Conservation (phyloP, 2,888 invertebrate species). For the Tetranychus piercei region DNA sequence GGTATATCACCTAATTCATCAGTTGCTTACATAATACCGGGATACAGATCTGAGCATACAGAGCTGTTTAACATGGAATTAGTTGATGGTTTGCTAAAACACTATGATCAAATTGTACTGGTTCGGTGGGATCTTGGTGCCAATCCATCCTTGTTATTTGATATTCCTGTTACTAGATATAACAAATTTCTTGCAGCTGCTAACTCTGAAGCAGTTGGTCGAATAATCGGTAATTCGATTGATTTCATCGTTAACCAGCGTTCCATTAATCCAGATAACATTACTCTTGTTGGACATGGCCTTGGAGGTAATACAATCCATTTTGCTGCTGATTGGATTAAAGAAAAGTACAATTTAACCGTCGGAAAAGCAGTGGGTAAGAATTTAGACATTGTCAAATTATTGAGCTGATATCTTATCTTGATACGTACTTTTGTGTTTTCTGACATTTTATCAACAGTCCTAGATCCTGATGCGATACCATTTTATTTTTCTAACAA, state of each 20-base stretch:
- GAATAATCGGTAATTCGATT: neutral
- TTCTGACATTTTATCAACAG: neutral
- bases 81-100: neutral
- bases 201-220: neutral
- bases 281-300: neutral
- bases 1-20: neutral
- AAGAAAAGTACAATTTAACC: constrained; percentile 1
- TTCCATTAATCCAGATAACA: neutral
- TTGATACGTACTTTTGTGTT: neutral
- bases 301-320: constrained; percentile 5
- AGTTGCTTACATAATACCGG: neutral
- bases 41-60: neutral
- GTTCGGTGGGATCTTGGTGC: constrained; percentile 5
- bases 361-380: neutral
- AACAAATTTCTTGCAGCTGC: neutral
- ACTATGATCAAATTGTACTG: neutral
- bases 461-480: neutral
- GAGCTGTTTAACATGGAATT: neutral
- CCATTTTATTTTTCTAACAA: constrained; percentile 8
- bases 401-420: neutral
- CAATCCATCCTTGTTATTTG: neutral
- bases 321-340: neutral
- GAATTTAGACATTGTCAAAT: neutral
- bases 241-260: neutral
- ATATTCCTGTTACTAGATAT: neutral